Evolutionary conservation across 1,140 invertebrate genomes (phyloP), one percentile per base, ranked within the genome.

Genomic region (Drepana arcuata): DNA sequence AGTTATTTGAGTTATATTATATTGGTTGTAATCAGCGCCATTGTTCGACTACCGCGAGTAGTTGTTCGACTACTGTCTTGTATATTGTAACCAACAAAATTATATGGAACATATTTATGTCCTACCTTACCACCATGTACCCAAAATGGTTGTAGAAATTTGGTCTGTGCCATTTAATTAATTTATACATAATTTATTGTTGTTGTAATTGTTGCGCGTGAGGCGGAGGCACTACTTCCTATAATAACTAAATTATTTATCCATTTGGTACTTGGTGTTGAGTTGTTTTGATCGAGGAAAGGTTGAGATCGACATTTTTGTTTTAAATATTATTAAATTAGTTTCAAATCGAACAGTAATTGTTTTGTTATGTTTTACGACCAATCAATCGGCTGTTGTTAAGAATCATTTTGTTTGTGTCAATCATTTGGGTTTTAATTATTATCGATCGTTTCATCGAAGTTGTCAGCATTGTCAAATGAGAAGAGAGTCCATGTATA

Each of bases 151-250:
- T 41, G 60, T 64, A 59, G 64, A 63, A n/a, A 64, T 69, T 73
- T 74, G 78, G 74, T 78, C 56, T 65, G 78, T 82, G 78, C 78
- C 78, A 82, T 82, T 62, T 77, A 81, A 77, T 81, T 82, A 78
- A 78, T 75, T 61, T 77, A 68, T 59, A 73, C 53, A 36, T 69
- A 68, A 74, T 74, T 75, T 73, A 74, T 74, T 65, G 57, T 63
- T 73, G 52, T 74, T 67, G 31, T 64, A 52, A 57, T 59, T 47
- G 52, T 21, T 56, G 47, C 54, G 39, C 52, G 49, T 55, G 57
- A 41, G 34, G 62, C 32, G n/a, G n/a, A 53, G 68, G 66, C 72
- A 71, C 64, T 48, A 59, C 50, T 72, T 74, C 70, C 70, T 77
- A 56, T n/a, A n/a, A 61, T 56, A 6, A 52, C 52, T 66, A 58